phyloP scores from a whole-genome alignment of 2,888 invertebrate genomes.

The Orchesella flavescens region DNA sequence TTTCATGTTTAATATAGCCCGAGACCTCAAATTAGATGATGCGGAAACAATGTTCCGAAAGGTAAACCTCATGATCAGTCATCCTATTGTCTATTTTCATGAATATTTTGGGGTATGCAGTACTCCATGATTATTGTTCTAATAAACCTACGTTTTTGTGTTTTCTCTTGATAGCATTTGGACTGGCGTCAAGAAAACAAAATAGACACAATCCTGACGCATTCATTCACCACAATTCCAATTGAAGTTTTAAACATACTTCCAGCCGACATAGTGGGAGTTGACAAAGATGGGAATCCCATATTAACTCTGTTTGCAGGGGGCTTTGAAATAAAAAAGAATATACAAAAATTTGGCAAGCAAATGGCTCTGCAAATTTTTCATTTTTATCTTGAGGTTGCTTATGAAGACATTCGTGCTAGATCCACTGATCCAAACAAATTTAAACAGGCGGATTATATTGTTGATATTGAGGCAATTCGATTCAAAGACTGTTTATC shows the following conservation, averaged over 20 bases:
- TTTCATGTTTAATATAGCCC: constrained; percentile 6
- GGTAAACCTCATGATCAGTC: neutral
- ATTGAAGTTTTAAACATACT: constrained; percentile 5
- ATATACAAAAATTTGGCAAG: constrained; percentile 6
- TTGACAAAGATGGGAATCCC: constrained; percentile 57
- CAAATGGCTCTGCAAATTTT: neutral
- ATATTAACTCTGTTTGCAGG: constrained; percentile 19
- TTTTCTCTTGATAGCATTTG: constrained; percentile 38
- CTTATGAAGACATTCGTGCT: neutral
- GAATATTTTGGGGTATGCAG: too few species aligned
- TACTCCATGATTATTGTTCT: too few species aligned
- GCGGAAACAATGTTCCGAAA: constrained; percentile 40
- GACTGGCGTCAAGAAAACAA: constrained; percentile 59
- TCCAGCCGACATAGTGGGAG: constrained; percentile 58
- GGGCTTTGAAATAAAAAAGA: neutral
- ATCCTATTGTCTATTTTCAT: neutral
- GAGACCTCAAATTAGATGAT: constrained; percentile 14
- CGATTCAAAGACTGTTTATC: constrained; percentile 32
- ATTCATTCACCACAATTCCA: constrained; percentile 8
- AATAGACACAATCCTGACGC: constrained; percentile 57
- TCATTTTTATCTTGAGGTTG: constrained; percentile 23
- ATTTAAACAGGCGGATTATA: neutral
- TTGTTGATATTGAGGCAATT: constrained; percentile 49
- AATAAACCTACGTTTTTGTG: too few species aligned
- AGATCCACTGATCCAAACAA: neutral